phyloP scores from a whole-genome alignment of 1,140 invertebrate genomes.

The Marisa cornuarietis region DNA sequence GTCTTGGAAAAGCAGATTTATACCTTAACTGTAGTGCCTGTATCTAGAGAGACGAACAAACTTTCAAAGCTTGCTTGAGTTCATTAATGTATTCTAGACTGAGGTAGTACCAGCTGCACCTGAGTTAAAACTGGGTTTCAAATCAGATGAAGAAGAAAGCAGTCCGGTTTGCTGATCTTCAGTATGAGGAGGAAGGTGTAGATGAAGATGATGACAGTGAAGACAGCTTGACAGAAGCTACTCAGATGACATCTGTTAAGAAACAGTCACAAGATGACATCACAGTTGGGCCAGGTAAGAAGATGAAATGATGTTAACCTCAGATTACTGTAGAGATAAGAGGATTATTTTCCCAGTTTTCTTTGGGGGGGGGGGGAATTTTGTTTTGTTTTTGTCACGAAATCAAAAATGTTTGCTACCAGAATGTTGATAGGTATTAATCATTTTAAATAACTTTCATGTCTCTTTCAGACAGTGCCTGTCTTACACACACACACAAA shows the following conservation, averaged over 20 bases:
- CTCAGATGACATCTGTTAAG: neutral
- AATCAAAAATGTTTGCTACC: no score
- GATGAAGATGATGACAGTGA: conserved; percentile 22
- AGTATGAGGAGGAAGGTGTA: conserved; percentile 40
- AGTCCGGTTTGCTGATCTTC: conserved; percentile 57
- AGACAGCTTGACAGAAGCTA: conserved; percentile 20
- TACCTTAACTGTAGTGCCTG: no score
- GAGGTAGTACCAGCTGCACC: no score
- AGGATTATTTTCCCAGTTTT: neutral
- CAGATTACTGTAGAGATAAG: neutral
- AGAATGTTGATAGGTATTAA: no score
- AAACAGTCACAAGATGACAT: neutral
- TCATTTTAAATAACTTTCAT: no score
- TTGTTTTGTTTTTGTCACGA: no score
- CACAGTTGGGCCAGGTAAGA: neutral
- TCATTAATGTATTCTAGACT: no score
- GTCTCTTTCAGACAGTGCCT: neutral
- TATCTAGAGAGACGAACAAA: no score
- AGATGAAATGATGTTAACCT: no score
- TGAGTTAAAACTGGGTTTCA: neutral
- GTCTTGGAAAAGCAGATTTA: no score
- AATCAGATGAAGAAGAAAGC: conserved; percentile 51
- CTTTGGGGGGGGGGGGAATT: neutral
- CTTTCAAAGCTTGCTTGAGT: no score
- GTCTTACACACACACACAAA: neutral